Evolutionary conservation across 2,888 invertebrate species (phyloP).

Genomic region (Eustalomyia histrio): DNA sequence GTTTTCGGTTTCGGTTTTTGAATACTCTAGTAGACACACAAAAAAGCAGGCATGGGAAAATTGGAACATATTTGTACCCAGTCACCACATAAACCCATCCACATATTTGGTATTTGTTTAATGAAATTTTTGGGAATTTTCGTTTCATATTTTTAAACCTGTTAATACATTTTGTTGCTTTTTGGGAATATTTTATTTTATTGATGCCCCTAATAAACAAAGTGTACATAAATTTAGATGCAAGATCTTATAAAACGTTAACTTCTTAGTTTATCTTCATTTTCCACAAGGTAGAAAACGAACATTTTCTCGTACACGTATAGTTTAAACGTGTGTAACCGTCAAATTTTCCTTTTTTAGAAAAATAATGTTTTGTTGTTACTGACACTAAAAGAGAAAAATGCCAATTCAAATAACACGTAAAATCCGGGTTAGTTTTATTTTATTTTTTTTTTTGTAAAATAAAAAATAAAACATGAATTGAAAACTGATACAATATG

Average conservation of each 20-base stretch:
- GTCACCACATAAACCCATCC: no score
- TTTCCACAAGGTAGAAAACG: conserved; percentile 4
- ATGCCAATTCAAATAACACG: conserved; percentile 27
- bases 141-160: no score
- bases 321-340: conserved; percentile 2
- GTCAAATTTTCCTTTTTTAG: not conserved
- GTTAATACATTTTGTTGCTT: no score
- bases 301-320: not conserved
- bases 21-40: no score
- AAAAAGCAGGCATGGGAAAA: no score
- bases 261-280: conserved; percentile 22
- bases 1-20: no score
- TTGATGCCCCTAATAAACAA: no score
- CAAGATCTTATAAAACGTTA: conserved; percentile 7
- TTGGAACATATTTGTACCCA: no score
- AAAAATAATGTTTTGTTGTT: conserved; percentile 14
- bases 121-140: no score
- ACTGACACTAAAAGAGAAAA: conserved; percentile 31
- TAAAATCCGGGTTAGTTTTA: conserved; percentile 21
- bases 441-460: not conserved
- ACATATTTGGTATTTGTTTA: no score
- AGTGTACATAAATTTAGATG: not conserved
- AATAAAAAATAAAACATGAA: not conserved
- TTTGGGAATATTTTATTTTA: no score
- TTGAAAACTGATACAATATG: not conserved